These are phyloP conservation scores for Cheilosia grossa DNA, from an alignment of 2,888 invertebrate genomes.

Conservation along the genomic window DNA sequence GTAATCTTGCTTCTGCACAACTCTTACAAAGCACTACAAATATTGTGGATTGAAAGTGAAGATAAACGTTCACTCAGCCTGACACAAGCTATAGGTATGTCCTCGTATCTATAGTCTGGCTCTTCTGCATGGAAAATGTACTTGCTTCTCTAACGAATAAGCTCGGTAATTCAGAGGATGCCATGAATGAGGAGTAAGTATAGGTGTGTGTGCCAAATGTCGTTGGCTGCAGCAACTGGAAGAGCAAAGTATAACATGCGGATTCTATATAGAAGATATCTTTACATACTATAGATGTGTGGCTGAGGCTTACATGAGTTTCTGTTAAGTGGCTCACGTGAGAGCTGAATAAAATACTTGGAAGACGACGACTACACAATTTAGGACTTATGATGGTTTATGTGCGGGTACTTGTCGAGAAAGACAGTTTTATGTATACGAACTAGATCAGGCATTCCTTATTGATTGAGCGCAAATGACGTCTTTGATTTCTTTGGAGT, in stretches of 20 bases:
- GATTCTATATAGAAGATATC: neutral
- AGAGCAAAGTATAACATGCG: neutral
- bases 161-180: neutral
- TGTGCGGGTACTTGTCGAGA: too few species aligned
- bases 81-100: neutral
- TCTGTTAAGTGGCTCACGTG: neutral
- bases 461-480: too few species aligned
- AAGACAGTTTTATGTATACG: too few species aligned
- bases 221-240: slow-evolving; percentile 8
- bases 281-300: neutral
- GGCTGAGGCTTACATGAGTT: neutral
- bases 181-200: neutral
- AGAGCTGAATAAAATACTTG: neutral
- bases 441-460: too few species aligned
- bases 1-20: slow-evolving; percentile 11
- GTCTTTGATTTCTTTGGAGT: too few species aligned
- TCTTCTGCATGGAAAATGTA: neutral
- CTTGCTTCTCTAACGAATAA: neutral
- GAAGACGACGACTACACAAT: neutral
- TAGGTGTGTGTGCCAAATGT: neutral
- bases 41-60: slow-evolving; percentile 17
- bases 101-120: neutral
- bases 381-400: too few species aligned
- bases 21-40: neutral
- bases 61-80: slow-evolving; percentile 11